Evolutionary conservation across 2,888 invertebrate species (phyloP).

Genomic region (Drosophila subsilvestris): DNA sequence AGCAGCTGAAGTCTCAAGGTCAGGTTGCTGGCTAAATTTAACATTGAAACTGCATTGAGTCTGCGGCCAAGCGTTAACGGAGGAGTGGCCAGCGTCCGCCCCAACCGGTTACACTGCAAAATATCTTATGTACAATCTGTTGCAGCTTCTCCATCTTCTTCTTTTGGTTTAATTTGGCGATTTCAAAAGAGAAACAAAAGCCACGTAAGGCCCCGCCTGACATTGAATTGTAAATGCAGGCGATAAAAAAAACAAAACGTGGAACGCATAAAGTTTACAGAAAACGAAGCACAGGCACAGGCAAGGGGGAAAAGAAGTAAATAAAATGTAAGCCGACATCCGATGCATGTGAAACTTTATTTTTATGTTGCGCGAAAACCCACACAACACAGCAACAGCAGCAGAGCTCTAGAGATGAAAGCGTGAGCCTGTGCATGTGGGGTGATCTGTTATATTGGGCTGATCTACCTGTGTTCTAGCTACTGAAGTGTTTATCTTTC

Average conservation of each 20-base stretch:
- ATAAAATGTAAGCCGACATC: conserved; percentile 43
- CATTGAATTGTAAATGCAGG: conserved; percentile 69
- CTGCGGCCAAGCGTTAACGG: conserved; percentile 4
- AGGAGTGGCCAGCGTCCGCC: conserved; percentile 15
- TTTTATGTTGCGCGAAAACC: conserved; percentile 23
- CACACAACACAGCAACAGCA: conserved; percentile 1
- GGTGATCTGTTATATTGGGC: background rate
- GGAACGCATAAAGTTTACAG: conserved; percentile 33
- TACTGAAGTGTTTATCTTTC: background rate
- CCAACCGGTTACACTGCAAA: conserved; percentile 57
- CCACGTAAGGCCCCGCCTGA: conserved; percentile 46
- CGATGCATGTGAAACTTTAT: conserved; percentile 56
- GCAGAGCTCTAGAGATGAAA: conserved; percentile 10
- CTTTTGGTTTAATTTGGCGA: conserved; percentile 41
- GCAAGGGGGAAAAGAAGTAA: conserved; percentile 28
- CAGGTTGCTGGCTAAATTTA: conserved; percentile 50
- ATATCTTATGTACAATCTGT: conserved; percentile 24
- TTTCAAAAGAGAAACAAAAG: conserved; percentile 26
- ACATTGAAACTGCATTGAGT: conserved; percentile 51
- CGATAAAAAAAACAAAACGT: conserved; percentile 50
- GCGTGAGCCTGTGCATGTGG: background rate
- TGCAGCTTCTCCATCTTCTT: conserved; percentile 23
- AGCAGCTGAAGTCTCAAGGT: conserved; percentile 58
- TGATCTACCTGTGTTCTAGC: background rate
- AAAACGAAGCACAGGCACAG: conserved; percentile 33